A percentile compares a stretch with the other conserved stretches of the same genome.
Conservation (phyloP, 2,888 invertebrate species). For the Aphodius sticticus region DNA sequence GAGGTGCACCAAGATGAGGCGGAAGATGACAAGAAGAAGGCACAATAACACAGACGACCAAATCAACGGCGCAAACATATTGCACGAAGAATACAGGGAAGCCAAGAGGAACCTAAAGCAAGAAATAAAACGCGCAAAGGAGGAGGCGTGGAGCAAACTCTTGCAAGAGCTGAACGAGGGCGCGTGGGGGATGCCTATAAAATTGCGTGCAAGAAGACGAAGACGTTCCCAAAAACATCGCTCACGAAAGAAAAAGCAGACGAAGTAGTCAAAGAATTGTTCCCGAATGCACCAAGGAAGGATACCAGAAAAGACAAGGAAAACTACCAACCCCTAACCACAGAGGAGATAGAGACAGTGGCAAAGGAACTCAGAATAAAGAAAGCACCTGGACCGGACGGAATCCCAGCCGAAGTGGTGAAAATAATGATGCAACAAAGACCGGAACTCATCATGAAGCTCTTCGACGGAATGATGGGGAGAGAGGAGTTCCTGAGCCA, state of each 20-base stretch:
- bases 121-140: background rate
- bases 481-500: background rate
- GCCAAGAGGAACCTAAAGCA: background rate
- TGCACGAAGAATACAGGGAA: background rate
- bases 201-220: background rate
- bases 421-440: too few relatives aligned
- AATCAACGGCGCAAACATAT: too few relatives aligned
- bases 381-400: background rate
- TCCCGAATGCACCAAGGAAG: too few relatives aligned
- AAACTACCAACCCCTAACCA: too few relatives aligned
- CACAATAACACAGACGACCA: too few relatives aligned
- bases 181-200: background rate
- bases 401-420: background rate
- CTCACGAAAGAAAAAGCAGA: constrained; percentile 4
- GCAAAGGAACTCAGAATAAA: background rate
- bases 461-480: background rate
- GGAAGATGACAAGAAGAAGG: too few relatives aligned
- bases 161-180: background rate
- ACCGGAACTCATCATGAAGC: background rate
- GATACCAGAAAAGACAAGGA: too few relatives aligned
- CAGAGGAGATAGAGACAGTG: too few relatives aligned
- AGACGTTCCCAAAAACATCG: background rate
- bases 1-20: too few relatives aligned
- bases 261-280: background rate
- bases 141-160: background rate